These are phyloP conservation scores for Drosophila stalkeri DNA, from an alignment of 2,888 invertebrate species.

Conservation along the genomic window DNA sequence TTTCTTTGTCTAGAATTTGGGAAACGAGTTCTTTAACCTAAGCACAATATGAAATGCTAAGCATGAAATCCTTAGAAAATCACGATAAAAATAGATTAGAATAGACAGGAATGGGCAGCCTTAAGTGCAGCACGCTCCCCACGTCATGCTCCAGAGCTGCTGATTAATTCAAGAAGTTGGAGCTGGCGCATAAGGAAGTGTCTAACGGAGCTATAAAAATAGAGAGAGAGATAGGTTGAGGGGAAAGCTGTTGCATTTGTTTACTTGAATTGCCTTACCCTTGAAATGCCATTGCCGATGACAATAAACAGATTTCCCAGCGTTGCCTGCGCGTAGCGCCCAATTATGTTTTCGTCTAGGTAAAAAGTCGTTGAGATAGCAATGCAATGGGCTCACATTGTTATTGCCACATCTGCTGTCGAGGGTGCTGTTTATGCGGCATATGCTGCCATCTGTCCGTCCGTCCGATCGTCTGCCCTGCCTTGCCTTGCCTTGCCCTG, in stretches of 20 bases:
- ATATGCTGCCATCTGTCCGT: conserved; percentile 22
- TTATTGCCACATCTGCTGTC: conserved; percentile 46
- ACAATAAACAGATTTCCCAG: conserved; percentile 71
- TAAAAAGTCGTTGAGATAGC: conserved; percentile 46
- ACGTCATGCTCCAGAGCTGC: conserved; percentile 48
- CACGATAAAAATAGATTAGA: conserved; percentile 55
- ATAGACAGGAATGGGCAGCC: conserved; percentile 22
- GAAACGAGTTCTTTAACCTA: conserved; percentile 67
- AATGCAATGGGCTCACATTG: conserved; percentile 31
- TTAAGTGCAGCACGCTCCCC: conserved; percentile 21
- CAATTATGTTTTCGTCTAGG: conserved; percentile 70
- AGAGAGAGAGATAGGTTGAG: neutral
- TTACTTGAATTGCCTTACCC: conserved; percentile 56
- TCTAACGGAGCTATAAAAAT: conserved; percentile 19
- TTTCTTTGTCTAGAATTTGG: conserved; percentile 1
- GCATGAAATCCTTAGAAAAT: conserved; percentile 53
- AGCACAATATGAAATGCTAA: conserved; percentile 4
- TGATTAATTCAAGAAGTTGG: conserved; percentile 58
- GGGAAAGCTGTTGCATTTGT: conserved; percentile 27
- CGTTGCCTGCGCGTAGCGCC: conserved; percentile 32
- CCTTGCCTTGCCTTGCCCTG: conserved; percentile 26
- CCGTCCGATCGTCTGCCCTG: neutral
- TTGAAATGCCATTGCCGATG: conserved; percentile 57
- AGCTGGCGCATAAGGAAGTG: conserved; percentile 23
- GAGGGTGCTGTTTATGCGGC: conserved; percentile 35